Base-by-base conservation (phyloP, 2,888 invertebrate species). In the Choristoneura rosaceana region DNA sequence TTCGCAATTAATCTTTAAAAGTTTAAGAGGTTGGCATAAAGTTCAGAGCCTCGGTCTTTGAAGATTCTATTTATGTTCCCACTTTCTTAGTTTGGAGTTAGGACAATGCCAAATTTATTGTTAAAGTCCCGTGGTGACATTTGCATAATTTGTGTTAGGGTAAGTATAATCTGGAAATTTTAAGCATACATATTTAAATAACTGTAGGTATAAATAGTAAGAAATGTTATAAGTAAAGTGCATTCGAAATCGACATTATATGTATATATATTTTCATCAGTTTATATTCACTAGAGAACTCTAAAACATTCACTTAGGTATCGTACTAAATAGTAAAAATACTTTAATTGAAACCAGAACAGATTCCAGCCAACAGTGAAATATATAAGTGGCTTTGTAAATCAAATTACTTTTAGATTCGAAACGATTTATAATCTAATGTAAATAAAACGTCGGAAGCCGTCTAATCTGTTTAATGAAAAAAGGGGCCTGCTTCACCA, bases 401-500 rank as follows among this genome's bases (percentile, higher is more conserved):
- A 50, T 58, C 15, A 15, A 38, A 55, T 67, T 59, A 58, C 33
- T 70, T 60, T 41, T 60, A 65, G 64, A 70, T 60, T 65, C 43
- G 41, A 66, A 70, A 43, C 41, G 25, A 70, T 60, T 70, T 65
- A 62, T 67, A 71, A 62, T 45, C 10, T 61, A 66, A 66, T 61
- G 17, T 71, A 66, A 71, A 71, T 55, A 61, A 58, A 71, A 55
- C 67, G 67, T 58, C 71, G 67, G 71, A 67, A 63, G 67, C 63
- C 58, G n/a, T 15, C 47, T 68, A 70, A 70, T 70, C 52, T 62
- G 67, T 59, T 63, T 71, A 68, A 71, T 71, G 62, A 71, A 68
- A 62, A 55, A 64, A 58, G 47, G 55, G 67, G 62, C 63, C 45
- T 66, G 63, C 52, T 68, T 47, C 71, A 68, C 67, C 66, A 63